Percentiles rank a stretch among this genome's conserved stretches.
phyloP scores from a whole-genome alignment of 2,113 vertebrate species.

The Oncorhynchus kisutch region DNA sequence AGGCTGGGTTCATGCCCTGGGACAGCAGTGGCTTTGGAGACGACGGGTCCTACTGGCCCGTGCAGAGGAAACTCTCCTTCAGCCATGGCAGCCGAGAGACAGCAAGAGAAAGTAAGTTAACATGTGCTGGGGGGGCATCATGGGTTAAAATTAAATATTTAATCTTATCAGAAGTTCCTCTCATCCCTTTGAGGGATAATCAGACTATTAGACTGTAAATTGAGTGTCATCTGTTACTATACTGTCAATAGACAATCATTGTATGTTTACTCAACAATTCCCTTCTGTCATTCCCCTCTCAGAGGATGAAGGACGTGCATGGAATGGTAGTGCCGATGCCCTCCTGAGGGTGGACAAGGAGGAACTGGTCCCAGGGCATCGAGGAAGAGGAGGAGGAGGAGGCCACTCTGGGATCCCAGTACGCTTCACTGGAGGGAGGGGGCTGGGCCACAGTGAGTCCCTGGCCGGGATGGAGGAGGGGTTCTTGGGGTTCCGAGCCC shows the following conservation, averaged over 20 bases:
- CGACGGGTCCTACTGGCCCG: slow-evolving; percentile 80
- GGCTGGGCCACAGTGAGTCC: slow-evolving; percentile 73
- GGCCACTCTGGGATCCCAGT: slow-evolving; percentile 81
- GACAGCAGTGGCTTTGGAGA: slow-evolving; percentile 68
- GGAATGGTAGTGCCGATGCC: slow-evolving; percentile 79
- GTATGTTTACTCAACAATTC: not conserved
- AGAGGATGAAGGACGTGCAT: slow-evolving; percentile 77
- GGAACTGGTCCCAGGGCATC: slow-evolving; percentile 60
- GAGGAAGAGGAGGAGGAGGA: slow-evolving; percentile 39
- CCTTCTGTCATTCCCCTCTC: slow-evolving; percentile 20
- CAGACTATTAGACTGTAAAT: not conserved
- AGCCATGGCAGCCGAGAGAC: slow-evolving; percentile 79
- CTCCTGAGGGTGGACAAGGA: slow-evolving; percentile 77
- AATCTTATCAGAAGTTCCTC: not conserved
- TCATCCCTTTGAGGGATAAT: not conserved
- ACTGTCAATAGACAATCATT: not conserved
- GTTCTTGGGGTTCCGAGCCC: slow-evolving; percentile 73
- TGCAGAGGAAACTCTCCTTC: slow-evolving; percentile 85
- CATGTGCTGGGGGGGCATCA: not conserved
- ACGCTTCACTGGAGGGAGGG: slow-evolving; percentile 71
- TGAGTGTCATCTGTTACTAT: not conserved
- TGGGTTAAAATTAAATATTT: not conserved
- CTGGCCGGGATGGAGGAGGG: slow-evolving; percentile 70
- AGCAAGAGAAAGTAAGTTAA: slow-evolving; percentile 86
- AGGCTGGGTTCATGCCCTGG: slow-evolving; percentile 74